Evolutionary conservation across 2,113 vertebrate species (phyloP).

Genomic region (Rutilus rutilus): DNA sequence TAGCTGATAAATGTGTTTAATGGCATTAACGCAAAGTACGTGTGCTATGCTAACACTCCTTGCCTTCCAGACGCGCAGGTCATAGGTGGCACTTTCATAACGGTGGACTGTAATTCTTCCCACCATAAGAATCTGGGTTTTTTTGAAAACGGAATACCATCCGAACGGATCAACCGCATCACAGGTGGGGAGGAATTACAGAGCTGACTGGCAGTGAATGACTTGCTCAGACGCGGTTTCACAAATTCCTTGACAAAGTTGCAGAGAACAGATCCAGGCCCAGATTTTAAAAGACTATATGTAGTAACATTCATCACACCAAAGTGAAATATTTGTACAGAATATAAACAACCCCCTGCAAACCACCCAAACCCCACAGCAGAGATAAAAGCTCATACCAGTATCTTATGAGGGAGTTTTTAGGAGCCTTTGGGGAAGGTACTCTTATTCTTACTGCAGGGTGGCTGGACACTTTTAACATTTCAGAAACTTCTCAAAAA

Average conservation of each 20-base stretch:
- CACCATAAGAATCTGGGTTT: constrained; percentile 33
- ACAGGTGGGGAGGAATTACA: constrained; percentile 62
- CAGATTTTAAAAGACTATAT: neutral
- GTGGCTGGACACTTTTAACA: constrained; percentile 60
- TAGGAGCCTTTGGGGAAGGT: constrained; percentile 46
- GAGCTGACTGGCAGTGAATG: constrained; percentile 50
- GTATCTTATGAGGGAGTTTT: constrained; percentile 13
- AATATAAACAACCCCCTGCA: neutral
- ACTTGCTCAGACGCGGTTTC: constrained; percentile 60
- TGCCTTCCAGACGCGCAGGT: constrained; percentile 55
- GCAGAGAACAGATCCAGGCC: constrained; percentile 47
- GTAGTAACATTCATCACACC: neutral
- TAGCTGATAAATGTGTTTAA: constrained; percentile 65
- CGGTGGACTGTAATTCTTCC: constrained; percentile 66
- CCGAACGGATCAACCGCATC: constrained; percentile 68
- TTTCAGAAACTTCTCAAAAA: constrained; percentile 60
- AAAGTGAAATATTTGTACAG: neutral
- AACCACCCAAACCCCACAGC: neutral
- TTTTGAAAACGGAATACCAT: constrained; percentile 67
- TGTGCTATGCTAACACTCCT: constrained; percentile 49
- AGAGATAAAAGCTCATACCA: constrained; percentile 21
- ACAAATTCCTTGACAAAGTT: constrained; percentile 61
- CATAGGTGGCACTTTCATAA: constrained; percentile 56
- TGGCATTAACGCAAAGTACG: constrained; percentile 57
- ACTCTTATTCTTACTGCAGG: constrained; percentile 51